Evolutionary conservation across 2,888 invertebrate species (phyloP), one percentile per base, ranked within the genome.

Genomic region (Bruchidius siliquastri): DNA sequence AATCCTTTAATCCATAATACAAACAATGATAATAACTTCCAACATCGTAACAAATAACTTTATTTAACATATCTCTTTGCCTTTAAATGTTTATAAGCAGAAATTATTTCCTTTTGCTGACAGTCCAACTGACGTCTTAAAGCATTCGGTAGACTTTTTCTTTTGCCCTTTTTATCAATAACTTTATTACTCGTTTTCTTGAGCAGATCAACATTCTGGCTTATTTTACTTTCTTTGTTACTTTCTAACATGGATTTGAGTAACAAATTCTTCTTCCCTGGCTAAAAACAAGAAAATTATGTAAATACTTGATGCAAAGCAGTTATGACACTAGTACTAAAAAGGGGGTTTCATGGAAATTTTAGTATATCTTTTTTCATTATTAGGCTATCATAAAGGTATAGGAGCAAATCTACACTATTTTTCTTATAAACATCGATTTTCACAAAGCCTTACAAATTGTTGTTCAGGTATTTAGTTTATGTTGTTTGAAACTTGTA

Each of bases 181-280:
- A 75, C 71, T 79, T 84, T 79, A 49, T 76, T 79, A 32, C 68
- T 73, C 21, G 77, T 74, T 76, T 81, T 76, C 13, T 66, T 75
- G 71, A 74, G 20, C 72, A 8, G 22, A n/a, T 21, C 69, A 70
- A 71, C 20, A 67, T 74, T 69, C 21, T 22, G 71, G 49, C 49
- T 71, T 67, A 22, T 8, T 68, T 69, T 72, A 22, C 71, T 71
- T 10, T 70, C 67, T 21, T 70, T 72, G 18, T 30, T 26, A 71
- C 69, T 68, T 72, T 82, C 77, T 21, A 91, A 79, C 68, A 92
- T 76, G 0, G 89, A 86, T 79, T 89, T 89, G 0, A 92, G 87
- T 72, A 94, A 86, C 74, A 94, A 86, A 74, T 89, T 86, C 78
- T 91, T 91, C 72, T 88, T 88, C 0, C 92, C 93, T 75, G 92